Conservation (phyloP, 1,140 invertebrate species). For the Choristoneura fumiferana region DNA sequence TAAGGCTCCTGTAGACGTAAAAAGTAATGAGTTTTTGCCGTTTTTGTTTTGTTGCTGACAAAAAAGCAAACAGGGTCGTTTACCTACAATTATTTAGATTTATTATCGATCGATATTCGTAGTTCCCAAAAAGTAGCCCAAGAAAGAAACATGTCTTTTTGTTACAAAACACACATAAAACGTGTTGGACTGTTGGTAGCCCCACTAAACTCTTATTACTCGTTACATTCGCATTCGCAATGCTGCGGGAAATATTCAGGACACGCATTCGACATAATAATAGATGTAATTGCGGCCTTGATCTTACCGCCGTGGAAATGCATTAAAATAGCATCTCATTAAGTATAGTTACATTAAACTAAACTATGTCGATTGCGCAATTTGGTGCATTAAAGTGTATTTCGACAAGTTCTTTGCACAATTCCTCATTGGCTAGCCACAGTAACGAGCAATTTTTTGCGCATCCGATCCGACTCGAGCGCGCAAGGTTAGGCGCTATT, state of each 20-base stretch:
- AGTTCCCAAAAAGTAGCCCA: too few relatives aligned
- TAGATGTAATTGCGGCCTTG: slow-evolving; percentile 9
- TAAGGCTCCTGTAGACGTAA: background rate
- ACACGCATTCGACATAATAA: slow-evolving; percentile 7
- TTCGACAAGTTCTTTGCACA: slow-evolving; percentile 21
- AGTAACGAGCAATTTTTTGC: slow-evolving; percentile 7
- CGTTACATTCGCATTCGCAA: too few relatives aligned
- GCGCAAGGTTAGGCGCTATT: slow-evolving; percentile 2
- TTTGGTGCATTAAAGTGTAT: background rate
- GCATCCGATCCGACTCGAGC: background rate
- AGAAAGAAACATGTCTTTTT: too few relatives aligned
- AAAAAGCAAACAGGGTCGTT: slow-evolving; percentile 3
- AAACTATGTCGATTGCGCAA: background rate
- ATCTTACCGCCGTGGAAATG: slow-evolving; percentile 14
- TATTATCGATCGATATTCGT: too few relatives aligned
- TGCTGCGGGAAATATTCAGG: background rate
- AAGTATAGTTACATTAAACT: slow-evolving; percentile 9
- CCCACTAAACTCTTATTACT: background rate
- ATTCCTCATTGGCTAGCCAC: slow-evolving; percentile 1
- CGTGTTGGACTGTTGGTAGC: background rate
- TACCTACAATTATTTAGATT: too few relatives aligned
- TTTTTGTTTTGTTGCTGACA: background rate
- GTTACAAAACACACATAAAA: too few relatives aligned
- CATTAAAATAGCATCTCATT: background rate
- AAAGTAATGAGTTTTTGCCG: slow-evolving; percentile 9